Conservation (phyloP, 2,797 vertebrate genomes). For the Xenentodon cancila region DNA sequence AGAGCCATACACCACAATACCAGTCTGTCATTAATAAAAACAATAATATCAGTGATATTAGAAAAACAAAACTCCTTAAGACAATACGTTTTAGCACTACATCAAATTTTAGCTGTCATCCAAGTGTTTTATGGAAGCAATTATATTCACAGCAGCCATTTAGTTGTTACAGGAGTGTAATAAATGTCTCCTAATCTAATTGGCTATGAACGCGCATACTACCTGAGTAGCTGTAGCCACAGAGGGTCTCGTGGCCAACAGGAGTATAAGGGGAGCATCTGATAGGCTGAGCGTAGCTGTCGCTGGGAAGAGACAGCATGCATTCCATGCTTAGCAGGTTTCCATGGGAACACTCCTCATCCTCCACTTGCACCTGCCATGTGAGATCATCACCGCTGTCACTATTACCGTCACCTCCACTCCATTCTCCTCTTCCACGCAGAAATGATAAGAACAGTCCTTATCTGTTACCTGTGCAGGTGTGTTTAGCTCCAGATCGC, state of each 20-base stretch:
- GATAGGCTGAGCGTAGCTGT: constrained; percentile 89
- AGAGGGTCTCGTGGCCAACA: constrained; percentile 65
- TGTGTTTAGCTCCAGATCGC: constrained; percentile 48
- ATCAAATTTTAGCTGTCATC: constrained; percentile 29
- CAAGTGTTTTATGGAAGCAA: constrained; percentile 47
- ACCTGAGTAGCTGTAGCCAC: constrained; percentile 76
- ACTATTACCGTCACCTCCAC: constrained; percentile 20
- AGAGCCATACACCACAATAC: no score
- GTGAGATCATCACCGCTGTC: constrained; percentile 50
- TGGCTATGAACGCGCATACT: constrained; percentile 45
- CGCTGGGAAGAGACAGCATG: constrained; percentile 93
- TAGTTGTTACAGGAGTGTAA: constrained; percentile 33
- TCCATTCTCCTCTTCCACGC: neutral
- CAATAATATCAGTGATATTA: no score
- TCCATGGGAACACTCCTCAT: constrained; percentile 77
- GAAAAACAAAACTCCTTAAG: no score
- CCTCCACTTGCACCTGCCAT: constrained; percentile 77
- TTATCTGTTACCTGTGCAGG: constrained; percentile 74
- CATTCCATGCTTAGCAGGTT: constrained; percentile 85
- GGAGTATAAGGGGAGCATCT: constrained; percentile 75
- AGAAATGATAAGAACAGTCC: constrained; percentile 11
- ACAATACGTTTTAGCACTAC: neutral
- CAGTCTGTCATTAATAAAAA: no score
- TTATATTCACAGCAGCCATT: constrained; percentile 51
- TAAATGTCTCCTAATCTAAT: constrained; percentile 44